Conservation (phyloP, 1,140 invertebrate species). For the Lepidotrigona ventralis region DNA sequence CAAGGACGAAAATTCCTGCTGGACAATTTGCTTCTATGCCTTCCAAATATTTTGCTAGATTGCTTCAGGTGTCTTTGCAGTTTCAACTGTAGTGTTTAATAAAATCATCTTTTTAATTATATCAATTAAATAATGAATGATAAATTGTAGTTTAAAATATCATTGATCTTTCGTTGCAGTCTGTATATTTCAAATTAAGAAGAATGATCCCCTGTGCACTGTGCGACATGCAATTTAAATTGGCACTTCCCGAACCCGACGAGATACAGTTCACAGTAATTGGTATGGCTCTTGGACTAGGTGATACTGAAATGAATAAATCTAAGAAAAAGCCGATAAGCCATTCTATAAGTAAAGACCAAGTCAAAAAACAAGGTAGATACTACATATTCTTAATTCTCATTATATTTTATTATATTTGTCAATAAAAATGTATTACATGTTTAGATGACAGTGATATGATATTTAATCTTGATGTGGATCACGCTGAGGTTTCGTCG, state of each 20-base stretch:
- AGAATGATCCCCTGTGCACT: conserved; percentile 91
- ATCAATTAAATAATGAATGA: no score
- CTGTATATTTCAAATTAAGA: conserved; percentile 92
- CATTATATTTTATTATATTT: background rate
- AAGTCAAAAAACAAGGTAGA: conserved; percentile 73
- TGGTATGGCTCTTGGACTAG: conserved; percentile 87
- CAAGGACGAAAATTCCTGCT: conserved; percentile 85
- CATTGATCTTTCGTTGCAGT: conserved; percentile 79
- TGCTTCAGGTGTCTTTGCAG: conserved; percentile 81
- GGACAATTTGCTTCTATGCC: conserved; percentile 78
- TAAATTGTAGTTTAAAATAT: background rate
- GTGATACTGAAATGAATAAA: conserved; percentile 80
- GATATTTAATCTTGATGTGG: conserved; percentile 88
- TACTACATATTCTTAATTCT: no score
- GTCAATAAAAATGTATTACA: background rate
- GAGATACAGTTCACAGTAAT: conserved; percentile 93
- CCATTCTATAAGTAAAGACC: conserved; percentile 74
- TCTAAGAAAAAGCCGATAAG: conserved; percentile 72
- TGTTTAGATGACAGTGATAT: conserved; percentile 80
- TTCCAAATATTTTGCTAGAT: conserved; percentile 84
- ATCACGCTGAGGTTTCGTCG: conserved; percentile 74
- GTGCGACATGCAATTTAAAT: conserved; percentile 88
- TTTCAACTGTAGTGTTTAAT: background rate
- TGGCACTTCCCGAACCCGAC: conserved; percentile 92
- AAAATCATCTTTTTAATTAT: background rate